Conservation (phyloP, 2,888 invertebrate genomes). For the Patella ulyssiponensis region DNA sequence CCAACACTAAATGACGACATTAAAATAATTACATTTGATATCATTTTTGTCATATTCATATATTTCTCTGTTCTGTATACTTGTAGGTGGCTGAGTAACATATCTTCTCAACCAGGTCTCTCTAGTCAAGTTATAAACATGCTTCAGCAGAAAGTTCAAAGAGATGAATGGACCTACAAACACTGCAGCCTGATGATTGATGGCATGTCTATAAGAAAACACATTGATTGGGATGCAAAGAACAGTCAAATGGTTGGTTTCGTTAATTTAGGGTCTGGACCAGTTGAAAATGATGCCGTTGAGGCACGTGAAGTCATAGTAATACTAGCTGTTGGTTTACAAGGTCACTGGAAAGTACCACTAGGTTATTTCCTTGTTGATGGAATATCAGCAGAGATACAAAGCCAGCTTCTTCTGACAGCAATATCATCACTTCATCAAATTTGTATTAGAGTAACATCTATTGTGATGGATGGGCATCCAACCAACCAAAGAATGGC, state of each 20-base stretch:
- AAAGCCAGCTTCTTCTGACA: neutral
- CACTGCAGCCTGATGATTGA: neutral
- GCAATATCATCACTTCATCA: neutral
- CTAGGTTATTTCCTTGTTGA: neutral
- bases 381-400: neutral
- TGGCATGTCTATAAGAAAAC: neutral
- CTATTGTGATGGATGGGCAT: neutral
- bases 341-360: conserved; percentile 7
- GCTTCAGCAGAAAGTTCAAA: neutral
- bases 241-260: neutral
- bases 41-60: too few relatives aligned
- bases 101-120: neutral
- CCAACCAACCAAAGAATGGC: conserved; percentile 18
- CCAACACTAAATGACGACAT: too few relatives aligned
- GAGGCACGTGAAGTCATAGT: neutral
- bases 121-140: neutral
- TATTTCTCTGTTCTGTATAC: too few relatives aligned
- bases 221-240: too few relatives aligned
- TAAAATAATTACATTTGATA: too few relatives aligned
- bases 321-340: neutral
- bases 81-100: neutral
- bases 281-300: too few relatives aligned
- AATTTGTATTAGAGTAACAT: neutral
- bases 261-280: neutral
- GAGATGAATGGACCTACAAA: neutral